These are phyloP conservation scores for Thunnus thynnus DNA, from an alignment of 2,113 vertebrate species.

Conservation along the genomic window DNA sequence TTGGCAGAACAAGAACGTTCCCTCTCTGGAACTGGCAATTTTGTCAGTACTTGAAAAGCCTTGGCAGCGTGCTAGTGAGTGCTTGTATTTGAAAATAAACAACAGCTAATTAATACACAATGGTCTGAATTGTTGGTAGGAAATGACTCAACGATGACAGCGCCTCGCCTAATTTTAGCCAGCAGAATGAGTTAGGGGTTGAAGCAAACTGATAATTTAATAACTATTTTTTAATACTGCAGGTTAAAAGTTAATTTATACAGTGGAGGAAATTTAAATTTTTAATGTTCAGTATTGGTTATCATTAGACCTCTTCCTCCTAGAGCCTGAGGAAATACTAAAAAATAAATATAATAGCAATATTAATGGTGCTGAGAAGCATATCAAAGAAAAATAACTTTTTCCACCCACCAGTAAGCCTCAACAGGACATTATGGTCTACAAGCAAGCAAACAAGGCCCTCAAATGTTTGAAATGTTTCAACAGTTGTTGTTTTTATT, in stretches of 20 bases:
- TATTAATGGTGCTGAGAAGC: not conserved
- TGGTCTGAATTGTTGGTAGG: constrained; percentile 17
- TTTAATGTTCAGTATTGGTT: not conserved
- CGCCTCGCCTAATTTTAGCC: not conserved
- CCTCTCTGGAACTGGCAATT: constrained; percentile 51
- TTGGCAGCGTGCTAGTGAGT: constrained; percentile 29
- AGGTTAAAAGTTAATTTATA: not conserved
- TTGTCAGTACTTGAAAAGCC: constrained; percentile 52
- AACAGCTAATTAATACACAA: constrained; percentile 58
- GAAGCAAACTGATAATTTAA: not conserved
- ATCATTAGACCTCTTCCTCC: not conserved
- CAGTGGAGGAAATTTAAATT: not conserved
- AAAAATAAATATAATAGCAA: not conserved
- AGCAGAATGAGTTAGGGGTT: not conserved
- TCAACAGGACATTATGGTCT: not conserved
- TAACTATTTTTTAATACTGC: not conserved
- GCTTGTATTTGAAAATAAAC: constrained; percentile 58
- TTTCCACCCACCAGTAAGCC: not conserved
- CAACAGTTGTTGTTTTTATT: not conserved
- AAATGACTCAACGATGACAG: constrained; percentile 9
- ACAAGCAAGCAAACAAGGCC: not conserved
- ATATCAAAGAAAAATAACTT: not conserved
- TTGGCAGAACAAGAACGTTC: constrained; percentile 49
- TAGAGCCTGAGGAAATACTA: not conserved
- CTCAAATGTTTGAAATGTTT: not conserved